phyloP scores from a whole-genome alignment of 1,140 invertebrate genomes.

The Choristoneura fumiferana region DNA sequence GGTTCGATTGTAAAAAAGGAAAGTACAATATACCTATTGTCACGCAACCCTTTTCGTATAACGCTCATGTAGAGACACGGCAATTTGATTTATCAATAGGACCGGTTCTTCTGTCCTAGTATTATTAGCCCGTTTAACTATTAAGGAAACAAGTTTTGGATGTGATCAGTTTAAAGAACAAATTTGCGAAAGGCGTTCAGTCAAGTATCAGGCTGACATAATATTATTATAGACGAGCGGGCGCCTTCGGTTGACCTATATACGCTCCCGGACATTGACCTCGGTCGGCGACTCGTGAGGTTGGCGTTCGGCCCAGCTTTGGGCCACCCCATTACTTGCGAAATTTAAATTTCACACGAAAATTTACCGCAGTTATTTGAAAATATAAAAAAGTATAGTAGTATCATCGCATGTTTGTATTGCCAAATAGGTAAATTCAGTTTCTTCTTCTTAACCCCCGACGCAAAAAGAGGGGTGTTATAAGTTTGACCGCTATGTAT shows the following conservation, averaged over 20 bases:
- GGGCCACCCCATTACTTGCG: not conserved
- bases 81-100: not conserved
- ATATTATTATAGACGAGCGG: conserved; percentile 65
- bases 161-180: conserved; percentile 34
- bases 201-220: conserved; percentile 46
- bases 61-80: not conserved
- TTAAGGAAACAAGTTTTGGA: conserved; percentile 40
- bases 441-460: too few relatives aligned
- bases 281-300: conserved; percentile 47
- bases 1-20: too few relatives aligned
- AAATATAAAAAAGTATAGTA: too few relatives aligned
- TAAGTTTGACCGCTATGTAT: too few relatives aligned
- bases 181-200: conserved; percentile 34
- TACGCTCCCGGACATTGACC: conserved; percentile 65
- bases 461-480: too few relatives aligned
- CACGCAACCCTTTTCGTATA: not conserved
- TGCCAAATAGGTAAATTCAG: too few relatives aligned
- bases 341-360: too few relatives aligned
- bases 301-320: conserved; percentile 19
- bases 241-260: conserved; percentile 72
- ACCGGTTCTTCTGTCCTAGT: not conserved
- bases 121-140: too few relatives aligned
- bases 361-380: too few relatives aligned
- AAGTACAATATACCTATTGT: not conserved
- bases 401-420: too few relatives aligned